Evolutionary conservation across 1,140 invertebrate genomes (phyloP).

Genomic region (Hylaeus anthracinus): DNA sequence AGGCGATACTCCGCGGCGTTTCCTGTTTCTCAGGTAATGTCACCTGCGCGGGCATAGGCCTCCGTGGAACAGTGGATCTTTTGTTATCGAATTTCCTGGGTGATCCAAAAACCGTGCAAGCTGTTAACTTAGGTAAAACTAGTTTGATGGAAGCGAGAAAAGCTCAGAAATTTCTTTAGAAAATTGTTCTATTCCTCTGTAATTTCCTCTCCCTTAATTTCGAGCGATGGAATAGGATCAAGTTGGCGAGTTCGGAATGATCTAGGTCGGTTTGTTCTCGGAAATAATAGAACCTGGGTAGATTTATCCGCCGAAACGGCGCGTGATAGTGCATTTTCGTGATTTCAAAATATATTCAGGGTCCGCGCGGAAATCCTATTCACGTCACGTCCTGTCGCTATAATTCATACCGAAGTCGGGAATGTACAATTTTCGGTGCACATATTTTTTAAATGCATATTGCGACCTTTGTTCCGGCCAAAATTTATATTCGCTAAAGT

Average conservation of each 20-base stretch:
- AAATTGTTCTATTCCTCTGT: too few relatives aligned
- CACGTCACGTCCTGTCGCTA: constrained; percentile 9
- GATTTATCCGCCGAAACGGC: constrained; percentile 43
- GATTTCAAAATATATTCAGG: constrained; percentile 25
- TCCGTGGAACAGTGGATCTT: too few relatives aligned
- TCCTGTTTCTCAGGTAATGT: background rate
- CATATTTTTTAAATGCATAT: too few relatives aligned
- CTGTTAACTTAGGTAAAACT: too few relatives aligned
- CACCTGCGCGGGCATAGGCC: too few relatives aligned
- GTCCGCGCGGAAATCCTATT: background rate
- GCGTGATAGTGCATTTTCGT: constrained; percentile 7
- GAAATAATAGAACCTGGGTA: background rate
- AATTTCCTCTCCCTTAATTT: too few relatives aligned
- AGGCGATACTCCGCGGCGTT: background rate
- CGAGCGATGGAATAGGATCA: background rate
- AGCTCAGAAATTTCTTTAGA: too few relatives aligned
- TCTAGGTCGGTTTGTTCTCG: constrained; percentile 15
- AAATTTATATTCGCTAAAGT: too few relatives aligned
- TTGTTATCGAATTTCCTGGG: background rate
- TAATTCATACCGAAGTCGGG: constrained; percentile 7
- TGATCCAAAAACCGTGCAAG: too few relatives aligned
- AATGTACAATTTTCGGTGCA: constrained; percentile 3
- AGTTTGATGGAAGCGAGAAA: too few relatives aligned
- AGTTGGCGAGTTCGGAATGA: background rate
- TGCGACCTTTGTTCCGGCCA: too few relatives aligned